Conservation (phyloP, 2,113 vertebrate species). For the Passer domesticus region DNA sequence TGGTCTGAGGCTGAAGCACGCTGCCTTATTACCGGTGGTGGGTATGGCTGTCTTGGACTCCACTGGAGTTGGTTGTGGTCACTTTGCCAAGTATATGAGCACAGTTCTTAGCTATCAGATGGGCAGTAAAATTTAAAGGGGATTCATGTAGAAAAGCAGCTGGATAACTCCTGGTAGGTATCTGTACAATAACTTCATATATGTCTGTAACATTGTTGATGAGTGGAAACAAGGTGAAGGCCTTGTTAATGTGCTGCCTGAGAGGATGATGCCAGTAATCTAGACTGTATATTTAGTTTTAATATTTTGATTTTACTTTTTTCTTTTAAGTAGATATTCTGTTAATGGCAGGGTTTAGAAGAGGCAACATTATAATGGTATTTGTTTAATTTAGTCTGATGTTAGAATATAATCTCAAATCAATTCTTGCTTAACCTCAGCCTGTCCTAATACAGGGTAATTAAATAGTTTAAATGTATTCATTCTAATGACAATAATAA, state of each 20-base stretch:
- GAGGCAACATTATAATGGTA: background rate
- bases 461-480: background rate
- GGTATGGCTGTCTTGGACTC: background rate
- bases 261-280: background rate
- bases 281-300: background rate
- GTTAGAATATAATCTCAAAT: background rate
- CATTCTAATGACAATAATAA: background rate
- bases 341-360: background rate
- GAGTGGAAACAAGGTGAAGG: background rate
- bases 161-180: background rate
- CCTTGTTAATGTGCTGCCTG: background rate
- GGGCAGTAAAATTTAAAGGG: background rate
- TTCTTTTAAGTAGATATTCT: background rate
- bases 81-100: background rate
- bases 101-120: background rate
- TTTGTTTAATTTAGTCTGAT: background rate
- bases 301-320: background rate
- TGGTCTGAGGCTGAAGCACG: rapidly evolving
- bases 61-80: background rate
- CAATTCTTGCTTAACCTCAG: background rate
- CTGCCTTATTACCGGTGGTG: background rate
- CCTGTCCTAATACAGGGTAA: background rate
- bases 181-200: background rate
- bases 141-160: background rate
- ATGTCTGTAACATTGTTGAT: background rate